phyloP scores from a whole-genome alignment of 2,888 invertebrate genomes.

The Stramonita haemastoma region DNA sequence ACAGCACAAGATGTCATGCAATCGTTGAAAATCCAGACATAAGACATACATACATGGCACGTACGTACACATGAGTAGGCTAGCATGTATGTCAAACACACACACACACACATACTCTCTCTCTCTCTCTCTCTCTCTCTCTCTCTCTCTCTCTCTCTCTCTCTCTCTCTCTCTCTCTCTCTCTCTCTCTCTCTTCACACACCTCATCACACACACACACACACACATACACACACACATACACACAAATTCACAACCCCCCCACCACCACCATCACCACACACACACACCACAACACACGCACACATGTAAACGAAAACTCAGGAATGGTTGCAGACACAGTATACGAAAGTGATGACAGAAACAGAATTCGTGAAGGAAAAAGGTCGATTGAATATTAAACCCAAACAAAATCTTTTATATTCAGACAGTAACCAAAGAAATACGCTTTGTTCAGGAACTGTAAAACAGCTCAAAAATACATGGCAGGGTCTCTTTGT shows the following conservation, averaged over 20 bases:
- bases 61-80: background rate
- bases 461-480: too few relatives aligned
- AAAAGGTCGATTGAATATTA: too few relatives aligned
- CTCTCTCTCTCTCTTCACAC: background rate
- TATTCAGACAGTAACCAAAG: too few relatives aligned
- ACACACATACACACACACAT: background rate
- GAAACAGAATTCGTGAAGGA: too few relatives aligned
- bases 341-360: too few relatives aligned
- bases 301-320: background rate
- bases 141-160: background rate
- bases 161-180: too few relatives aligned
- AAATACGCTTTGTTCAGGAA: too few relatives aligned
- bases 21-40: background rate
- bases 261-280: background rate
- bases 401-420: too few relatives aligned
- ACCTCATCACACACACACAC: background rate
- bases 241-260: too few relatives aligned
- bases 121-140: too few relatives aligned
- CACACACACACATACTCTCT: conserved; percentile 14
- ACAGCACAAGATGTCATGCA: too few relatives aligned
- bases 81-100: background rate
- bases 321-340: background rate
- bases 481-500: too few relatives aligned
- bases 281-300: background rate
- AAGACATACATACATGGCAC: background rate